Evolutionary conservation across 2,797 vertebrate genomes (phyloP), one percentile per base, ranked within the genome.

Genomic region (Heliangelus exortis): DNA sequence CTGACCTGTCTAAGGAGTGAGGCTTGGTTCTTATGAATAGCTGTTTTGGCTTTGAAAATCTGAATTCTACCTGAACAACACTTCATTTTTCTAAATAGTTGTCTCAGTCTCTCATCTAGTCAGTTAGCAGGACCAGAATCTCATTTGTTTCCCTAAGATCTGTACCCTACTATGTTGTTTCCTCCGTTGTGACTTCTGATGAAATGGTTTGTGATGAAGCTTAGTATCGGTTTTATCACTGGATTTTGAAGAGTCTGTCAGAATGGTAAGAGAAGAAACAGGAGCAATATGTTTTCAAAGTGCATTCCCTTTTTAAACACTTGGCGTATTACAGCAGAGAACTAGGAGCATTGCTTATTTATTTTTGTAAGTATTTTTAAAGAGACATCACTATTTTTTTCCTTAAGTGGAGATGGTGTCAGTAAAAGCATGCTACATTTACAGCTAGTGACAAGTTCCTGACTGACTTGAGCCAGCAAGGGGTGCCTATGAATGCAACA

Each of bases 271-370:
- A 58, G 91, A 83, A 91, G 39, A 96, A 97, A 62, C 51, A 82
- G 67, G 57, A 92, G 50, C 41, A 82, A 19, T 87, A 25, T 43
- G 43, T 80, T 86, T 62, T 74, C 43, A 81, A 92, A 94, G 92
- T 67, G 15, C 78, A 73, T 96, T 96, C 74, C 45, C 72, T 94
- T 91, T 94, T 88, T 96, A 96, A 96, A 95, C 69, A 39, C 81
- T 89, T 91, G 89, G 84, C 86, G 90, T 76, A 97, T 97, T 92
- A 63, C 68, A 83, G 93, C 95, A 93, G 68, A 90, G 95, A 95
- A 76, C 23, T 79, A 65, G 84, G 71, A 39, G 48, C 81, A 63
- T 89, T 93, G 65, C 96, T 93, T 96, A 85, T 95, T 95, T 96
- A 54, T 78, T 89, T 92, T 87, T 73, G 67, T 87, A 89, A 95